Evolutionary conservation across 2,797 vertebrate species (phyloP), one percentile per base, ranked within the genome.

Genomic region (Valencia hispanica): DNA sequence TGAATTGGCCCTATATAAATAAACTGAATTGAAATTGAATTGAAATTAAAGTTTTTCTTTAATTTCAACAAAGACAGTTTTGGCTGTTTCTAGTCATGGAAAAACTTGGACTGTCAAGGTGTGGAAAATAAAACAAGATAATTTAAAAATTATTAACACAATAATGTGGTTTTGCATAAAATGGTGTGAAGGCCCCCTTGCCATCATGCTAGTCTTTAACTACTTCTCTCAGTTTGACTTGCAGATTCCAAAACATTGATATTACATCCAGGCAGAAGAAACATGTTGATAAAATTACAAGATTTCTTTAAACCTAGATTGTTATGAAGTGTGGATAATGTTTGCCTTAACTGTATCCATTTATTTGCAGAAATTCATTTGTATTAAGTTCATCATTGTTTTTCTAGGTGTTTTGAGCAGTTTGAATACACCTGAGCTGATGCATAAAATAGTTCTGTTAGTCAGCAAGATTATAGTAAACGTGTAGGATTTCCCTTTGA

Each of bases 401-500:
- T 27, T 68, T 17, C 25, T 5, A 39, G 25, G 22, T 4, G 22
- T 27, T 68, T 27, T 30, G 25, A 45, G 39, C n/a, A 17, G 8
- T 68, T 34, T 63, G 32, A 65, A 39, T 73, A 9, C 39, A 5
- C 7, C 9, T 36, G 41, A 45, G 68, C 68, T 32, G n/a, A 69
- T 47, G 61, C 34, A 25, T 22, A 39, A 36, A 65, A 39, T 18
- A 22, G 20, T 65, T 65, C 36, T 69, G 43, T 69, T 45, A 43
- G 25, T 68, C 27, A 53, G 36, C 8, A 65, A 17, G 41, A 72
- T 77, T 70, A 25, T 39, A n/a, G 10, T 39, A 69, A 11, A 69
- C 32, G 69, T 51, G 47, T 51, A 50, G 51, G 48, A 41, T 73
- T 63, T 17, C 11, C 45, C 74, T 77, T 73, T 69, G 51, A 72